A percentile compares a stretch with the other conserved stretches of the same genome.
Evolutionary conservation across 2,888 invertebrate genomes (phyloP).

Genomic region (Clostera curtula): DNA sequence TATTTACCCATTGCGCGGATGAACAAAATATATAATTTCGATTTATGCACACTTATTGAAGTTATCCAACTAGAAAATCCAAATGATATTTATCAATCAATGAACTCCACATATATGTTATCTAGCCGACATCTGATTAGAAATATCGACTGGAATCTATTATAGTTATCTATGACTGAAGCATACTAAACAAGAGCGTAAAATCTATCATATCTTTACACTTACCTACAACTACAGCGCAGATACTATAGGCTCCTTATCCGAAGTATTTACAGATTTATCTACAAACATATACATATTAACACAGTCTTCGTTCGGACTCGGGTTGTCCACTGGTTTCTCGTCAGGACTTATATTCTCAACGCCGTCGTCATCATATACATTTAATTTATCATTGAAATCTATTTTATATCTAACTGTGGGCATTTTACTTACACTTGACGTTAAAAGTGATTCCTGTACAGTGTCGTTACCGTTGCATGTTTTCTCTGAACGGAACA

Average conservation of each 20-base stretch:
- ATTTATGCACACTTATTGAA: no score
- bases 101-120: no score
- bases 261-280: conserved; percentile 54
- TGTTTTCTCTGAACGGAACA: conserved; percentile 63
- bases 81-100: no score
- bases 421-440: conserved; percentile 58
- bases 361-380: conserved; percentile 40
- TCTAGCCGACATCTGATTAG: no score
- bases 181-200: no score
- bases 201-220: conserved; percentile 11
- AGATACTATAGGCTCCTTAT: conserved; percentile 66
- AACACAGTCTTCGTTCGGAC: conserved; percentile 63
- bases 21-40: no score
- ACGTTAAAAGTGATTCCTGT: conserved; percentile 61
- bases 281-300: conserved; percentile 70
- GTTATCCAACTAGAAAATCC: no score
- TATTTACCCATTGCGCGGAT: no score
- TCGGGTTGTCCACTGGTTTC: conserved; percentile 55
- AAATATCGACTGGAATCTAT: no score
- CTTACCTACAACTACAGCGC: conserved; percentile 57
- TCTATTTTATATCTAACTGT: conserved; percentile 64
- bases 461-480: conserved; percentile 68
- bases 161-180: no score
- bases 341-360: conserved; percentile 66
- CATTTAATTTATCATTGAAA: conserved; percentile 50